Conservation (phyloP, 1,140 invertebrate genomes). For the Theocolax elegans region DNA sequence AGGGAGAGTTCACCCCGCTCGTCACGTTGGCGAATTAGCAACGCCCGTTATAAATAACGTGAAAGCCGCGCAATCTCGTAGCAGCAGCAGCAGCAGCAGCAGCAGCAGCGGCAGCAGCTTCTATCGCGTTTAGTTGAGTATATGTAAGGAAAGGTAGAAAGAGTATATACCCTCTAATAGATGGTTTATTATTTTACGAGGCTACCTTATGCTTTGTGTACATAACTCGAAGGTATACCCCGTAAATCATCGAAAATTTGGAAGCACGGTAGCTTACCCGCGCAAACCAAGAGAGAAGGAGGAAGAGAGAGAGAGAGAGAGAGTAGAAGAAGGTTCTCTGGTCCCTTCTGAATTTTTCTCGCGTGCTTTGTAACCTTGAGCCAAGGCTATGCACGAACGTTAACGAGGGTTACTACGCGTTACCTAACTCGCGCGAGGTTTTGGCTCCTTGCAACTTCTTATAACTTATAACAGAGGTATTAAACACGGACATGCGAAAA, state of each 20-base stretch:
- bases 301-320: no score
- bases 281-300: constrained; percentile 10
- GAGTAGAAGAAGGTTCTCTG: no score
- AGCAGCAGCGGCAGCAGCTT: no score
- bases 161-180: constrained; percentile 51
- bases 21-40: constrained; percentile 42
- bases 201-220: constrained; percentile 54
- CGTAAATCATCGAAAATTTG: constrained; percentile 44
- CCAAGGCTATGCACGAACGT: background rate
- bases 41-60: constrained; percentile 54
- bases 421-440: constrained; percentile 27
- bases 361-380: constrained; percentile 9
- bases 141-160: no score
- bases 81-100: no score
- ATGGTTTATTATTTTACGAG: constrained; percentile 62
- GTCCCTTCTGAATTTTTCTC: no score
- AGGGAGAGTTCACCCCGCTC: constrained; percentile 10
- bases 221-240: constrained; percentile 41
- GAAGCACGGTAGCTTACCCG: constrained; percentile 44
- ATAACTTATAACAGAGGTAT: no score
- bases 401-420: constrained; percentile 21
- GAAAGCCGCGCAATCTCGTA: constrained; percentile 41
- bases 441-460: no score
- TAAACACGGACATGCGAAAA: no score
- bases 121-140: no score